These are phyloP conservation scores for Bursaphelenchus okinawaensis DNA, from an alignment of 2,888 invertebrate species.

Conservation along the genomic window DNA sequence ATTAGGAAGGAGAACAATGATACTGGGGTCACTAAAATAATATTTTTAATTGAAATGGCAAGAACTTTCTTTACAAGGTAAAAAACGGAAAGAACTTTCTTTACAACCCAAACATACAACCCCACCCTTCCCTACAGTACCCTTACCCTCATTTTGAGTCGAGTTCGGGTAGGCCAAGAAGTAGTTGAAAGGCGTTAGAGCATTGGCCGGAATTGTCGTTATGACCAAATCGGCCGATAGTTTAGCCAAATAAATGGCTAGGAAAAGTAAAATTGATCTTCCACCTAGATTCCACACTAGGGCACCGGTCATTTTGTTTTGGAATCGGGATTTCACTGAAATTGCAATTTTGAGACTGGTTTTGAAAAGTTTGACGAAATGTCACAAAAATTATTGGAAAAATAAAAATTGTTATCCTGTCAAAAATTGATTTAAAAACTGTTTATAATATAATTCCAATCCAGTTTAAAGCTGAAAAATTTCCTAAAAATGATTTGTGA, in stretches of 20 bases:
- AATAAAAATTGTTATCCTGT: conserved; percentile 1
- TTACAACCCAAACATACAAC: neutral
- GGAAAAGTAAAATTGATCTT: neutral
- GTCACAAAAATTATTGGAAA: no score
- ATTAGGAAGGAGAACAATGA: conserved; percentile 2
- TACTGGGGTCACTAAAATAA: neutral
- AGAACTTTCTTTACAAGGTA: no score
- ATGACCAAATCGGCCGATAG: conserved; percentile 15
- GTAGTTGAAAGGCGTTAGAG: conserved; percentile 22
- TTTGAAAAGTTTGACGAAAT: neutral
- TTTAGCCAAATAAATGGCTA: conserved; percentile 10
- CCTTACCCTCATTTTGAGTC: neutral
- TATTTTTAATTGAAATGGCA: no score
- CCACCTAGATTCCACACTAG: conserved; percentile 4
- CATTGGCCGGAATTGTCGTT: neutral
- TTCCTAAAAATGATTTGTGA: no score
- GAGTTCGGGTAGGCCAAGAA: conserved; percentile 9
- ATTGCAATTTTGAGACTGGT: neutral
- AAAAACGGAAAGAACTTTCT: no score
- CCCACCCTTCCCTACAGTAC: neutral
- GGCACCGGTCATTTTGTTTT: neutral
- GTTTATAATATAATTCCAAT: no score
- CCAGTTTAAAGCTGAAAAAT: no score
- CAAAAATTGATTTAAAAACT: no score
- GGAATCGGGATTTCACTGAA: neutral